These are phyloP conservation scores for Microtus richardsoni DNA, from an alignment of 2,113 vertebrate genomes.

Conservation along the genomic window DNA sequence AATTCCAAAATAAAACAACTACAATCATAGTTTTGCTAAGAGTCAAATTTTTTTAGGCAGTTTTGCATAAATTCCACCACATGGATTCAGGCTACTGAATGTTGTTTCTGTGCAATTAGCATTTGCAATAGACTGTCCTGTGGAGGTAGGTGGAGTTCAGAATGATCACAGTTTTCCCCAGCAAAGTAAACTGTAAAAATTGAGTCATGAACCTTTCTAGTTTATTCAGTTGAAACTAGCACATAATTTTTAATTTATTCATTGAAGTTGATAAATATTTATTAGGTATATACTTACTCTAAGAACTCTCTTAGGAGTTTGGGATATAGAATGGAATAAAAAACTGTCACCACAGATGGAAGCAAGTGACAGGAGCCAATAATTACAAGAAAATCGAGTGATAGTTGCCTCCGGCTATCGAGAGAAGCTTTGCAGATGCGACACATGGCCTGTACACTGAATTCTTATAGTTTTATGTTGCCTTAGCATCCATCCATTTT, in stretches of 20 bases:
- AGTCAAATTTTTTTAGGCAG: conserved; percentile 12
- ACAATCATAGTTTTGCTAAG: conserved; percentile 6
- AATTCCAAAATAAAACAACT: conserved; percentile 13
- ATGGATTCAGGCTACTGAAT: background rate
- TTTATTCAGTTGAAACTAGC: conserved; percentile 35
- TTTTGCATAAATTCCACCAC: background rate
- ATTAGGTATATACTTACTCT: background rate
- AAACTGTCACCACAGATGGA: background rate
- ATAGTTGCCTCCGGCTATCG: background rate
- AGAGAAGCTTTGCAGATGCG: background rate
- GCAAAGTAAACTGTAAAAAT: conserved; percentile 50
- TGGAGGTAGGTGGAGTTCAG: background rate
- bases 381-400: conserved; percentile 19
- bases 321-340: background rate
- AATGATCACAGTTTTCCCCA: background rate
- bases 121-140: background rate
- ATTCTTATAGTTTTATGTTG: background rate
- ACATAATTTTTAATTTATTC: conserved; percentile 55
- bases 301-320: conserved; percentile 44
- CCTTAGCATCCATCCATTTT: background rate
- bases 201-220: conserved; percentile 20
- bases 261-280: conserved; percentile 44
- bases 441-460: background rate
- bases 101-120: conserved; percentile 39
- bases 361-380: background rate